Conservation (phyloP, 2,797 vertebrate species). For the Macropus fuliginosus region DNA sequence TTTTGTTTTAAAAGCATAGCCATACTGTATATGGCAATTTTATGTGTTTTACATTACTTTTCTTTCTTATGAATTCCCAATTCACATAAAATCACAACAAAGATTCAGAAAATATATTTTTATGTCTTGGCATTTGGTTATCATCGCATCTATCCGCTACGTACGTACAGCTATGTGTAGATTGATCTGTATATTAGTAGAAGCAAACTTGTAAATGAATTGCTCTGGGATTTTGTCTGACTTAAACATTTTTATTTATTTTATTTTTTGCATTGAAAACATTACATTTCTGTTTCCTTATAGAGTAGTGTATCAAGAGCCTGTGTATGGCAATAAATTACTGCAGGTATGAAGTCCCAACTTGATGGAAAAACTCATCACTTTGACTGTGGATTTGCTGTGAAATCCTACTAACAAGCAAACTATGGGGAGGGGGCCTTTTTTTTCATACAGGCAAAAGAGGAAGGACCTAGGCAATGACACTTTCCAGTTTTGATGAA, state of each 20-base stretch:
- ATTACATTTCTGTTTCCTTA: slow-evolving; percentile 84
- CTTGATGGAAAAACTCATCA: slow-evolving; percentile 70
- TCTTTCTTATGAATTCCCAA: background rate
- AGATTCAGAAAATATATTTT: background rate
- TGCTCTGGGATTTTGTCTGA: slow-evolving; percentile 76
- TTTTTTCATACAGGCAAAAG: slow-evolving; percentile 42
- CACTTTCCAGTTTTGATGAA: slow-evolving; percentile 72
- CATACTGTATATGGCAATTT: slow-evolving; percentile 15
- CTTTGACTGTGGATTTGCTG: slow-evolving; percentile 72
- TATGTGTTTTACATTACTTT: background rate
- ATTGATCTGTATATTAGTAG: background rate
- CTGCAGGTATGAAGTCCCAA: slow-evolving; percentile 78
- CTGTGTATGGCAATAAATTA: slow-evolving; percentile 85
- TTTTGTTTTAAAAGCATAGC: slow-evolving; percentile 40
- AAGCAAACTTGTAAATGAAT: slow-evolving; percentile 78
- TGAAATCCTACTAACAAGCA: slow-evolving; percentile 75
- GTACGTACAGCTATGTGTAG: background rate
- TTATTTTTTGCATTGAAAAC: slow-evolving; percentile 81
- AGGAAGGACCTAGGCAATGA: slow-evolving; percentile 46
- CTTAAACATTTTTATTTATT: slow-evolving; percentile 77
- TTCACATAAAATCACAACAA: background rate
- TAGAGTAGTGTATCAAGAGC: slow-evolving; percentile 85
- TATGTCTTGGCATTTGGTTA: background rate
- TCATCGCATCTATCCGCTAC: slow-evolving; percentile 34
- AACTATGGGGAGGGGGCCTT: slow-evolving; percentile 42